Conservation (phyloP, 1,140 invertebrate genomes). For the Orussus abietinus region DNA sequence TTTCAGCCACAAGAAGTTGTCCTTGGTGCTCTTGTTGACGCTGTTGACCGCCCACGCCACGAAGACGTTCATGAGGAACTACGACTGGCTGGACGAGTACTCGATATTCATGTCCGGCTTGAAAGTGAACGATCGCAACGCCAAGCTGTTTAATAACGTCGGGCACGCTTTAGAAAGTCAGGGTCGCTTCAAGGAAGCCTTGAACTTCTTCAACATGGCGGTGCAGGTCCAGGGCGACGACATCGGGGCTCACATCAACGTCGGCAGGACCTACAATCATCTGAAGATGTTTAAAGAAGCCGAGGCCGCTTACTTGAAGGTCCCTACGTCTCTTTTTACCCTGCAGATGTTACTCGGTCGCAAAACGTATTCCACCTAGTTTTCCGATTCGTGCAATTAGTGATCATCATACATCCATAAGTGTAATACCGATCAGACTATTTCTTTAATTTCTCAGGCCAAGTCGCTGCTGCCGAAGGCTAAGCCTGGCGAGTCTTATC, state of each 20-base stretch:
- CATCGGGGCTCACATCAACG: conserved; percentile 95
- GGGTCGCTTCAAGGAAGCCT: conserved; percentile 76
- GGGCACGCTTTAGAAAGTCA: conserved; percentile 91
- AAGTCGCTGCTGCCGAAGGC: conserved; percentile 87
- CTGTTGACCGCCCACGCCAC: conserved; percentile 71
- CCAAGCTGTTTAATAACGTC: conserved; percentile 96
- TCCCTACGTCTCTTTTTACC: no score
- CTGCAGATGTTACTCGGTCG: no score
- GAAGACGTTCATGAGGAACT: conserved; percentile 83
- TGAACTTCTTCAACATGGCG: conserved; percentile 89
- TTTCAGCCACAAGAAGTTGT: conserved; percentile 56
- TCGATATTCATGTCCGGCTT: conserved; percentile 89
- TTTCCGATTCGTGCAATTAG: no score
- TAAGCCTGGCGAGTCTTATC: conserved; percentile 89
- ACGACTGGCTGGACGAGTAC: conserved; percentile 91
- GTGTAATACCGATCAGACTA: no score
- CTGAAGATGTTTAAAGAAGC: conserved; percentile 88
- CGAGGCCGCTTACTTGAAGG: conserved; percentile 84
- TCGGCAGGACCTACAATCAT: conserved; percentile 91
- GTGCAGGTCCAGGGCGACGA: conserved; percentile 92
- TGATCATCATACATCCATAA: no score
- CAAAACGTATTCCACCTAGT: no score
- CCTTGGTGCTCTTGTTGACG: conserved; percentile 61
- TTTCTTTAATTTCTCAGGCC: conserved; percentile 59
- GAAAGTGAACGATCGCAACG: conserved; percentile 87